Evolutionary conservation across 2,113 vertebrate genomes (phyloP).

Genomic region (Collichthys lucidus): DNA sequence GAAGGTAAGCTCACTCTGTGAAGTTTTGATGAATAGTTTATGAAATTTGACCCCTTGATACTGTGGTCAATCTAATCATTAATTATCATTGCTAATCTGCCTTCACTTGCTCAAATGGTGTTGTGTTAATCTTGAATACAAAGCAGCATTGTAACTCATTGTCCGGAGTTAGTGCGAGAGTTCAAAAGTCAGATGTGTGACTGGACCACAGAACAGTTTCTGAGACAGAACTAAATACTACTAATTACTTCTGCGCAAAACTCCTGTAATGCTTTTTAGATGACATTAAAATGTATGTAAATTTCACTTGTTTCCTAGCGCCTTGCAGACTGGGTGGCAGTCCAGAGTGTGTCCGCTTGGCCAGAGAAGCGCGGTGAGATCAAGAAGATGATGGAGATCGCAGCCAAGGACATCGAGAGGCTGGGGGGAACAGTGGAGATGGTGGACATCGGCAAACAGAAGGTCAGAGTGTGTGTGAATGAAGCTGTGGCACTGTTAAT

Average conservation of each 20-base stretch:
- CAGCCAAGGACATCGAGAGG: conserved; percentile 88
- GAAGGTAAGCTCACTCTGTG: conserved; percentile 80
- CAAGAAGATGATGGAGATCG: conserved; percentile 93
- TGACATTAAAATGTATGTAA: neutral
- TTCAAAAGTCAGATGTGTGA: neutral
- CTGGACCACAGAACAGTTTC: neutral
- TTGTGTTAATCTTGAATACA: neutral
- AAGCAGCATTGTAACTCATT: neutral
- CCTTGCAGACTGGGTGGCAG: conserved; percentile 92
- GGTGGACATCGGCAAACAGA: conserved; percentile 91
- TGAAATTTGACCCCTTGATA: neutral
- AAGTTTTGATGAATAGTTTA: neutral
- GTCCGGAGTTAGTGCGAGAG: neutral
- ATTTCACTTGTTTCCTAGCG: conserved; percentile 78
- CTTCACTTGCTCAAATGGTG: neutral
- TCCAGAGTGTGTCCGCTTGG: conserved; percentile 96
- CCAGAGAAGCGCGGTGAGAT: conserved; percentile 93
- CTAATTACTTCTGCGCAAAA: neutral
- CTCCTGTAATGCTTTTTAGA: neutral
- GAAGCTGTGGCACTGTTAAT: neutral
- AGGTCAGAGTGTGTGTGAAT: conserved; percentile 75
- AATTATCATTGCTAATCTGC: neutral
- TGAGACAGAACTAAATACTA: too few species aligned
- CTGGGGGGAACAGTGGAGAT: conserved; percentile 91
- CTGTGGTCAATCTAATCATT: neutral